Conservation (phyloP, 2,888 invertebrate species). For the Volucella zonaria region DNA sequence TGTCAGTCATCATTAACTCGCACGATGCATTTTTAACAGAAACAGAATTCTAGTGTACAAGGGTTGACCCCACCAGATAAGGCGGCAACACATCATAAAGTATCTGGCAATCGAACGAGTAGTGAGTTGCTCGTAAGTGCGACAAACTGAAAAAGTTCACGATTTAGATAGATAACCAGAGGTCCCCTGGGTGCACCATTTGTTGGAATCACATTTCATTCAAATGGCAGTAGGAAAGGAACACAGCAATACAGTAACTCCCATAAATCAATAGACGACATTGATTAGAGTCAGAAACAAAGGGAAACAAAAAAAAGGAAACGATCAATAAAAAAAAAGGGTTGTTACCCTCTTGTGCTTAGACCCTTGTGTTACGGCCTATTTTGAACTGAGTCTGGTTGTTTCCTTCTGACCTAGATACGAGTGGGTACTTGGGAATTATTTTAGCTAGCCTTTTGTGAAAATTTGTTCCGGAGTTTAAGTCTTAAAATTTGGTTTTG, state of each 20-base stretch:
- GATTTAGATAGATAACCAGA: conserved; percentile 56
- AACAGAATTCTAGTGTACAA: conserved; percentile 4
- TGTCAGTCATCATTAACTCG: conserved; percentile 69
- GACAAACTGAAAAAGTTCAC: conserved; percentile 46
- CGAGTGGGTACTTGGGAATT: conserved; percentile 1
- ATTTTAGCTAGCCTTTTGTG: conserved; percentile 21
- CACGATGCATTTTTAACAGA: conserved; percentile 53
- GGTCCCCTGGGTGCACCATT: conserved; percentile 39
- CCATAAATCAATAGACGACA: conserved; percentile 66
- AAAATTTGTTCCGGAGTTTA: conserved; percentile 21
- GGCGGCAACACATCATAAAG: conserved; percentile 2
- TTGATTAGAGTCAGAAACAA: conserved; percentile 61
- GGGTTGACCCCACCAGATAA: conserved; percentile 63
- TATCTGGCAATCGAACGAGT: neutral
- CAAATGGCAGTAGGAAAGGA: conserved; percentile 9
- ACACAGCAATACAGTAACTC: conserved; percentile 24
- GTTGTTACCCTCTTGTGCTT: conserved; percentile 31
- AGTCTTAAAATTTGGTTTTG: conserved; percentile 14
- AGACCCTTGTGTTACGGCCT: conserved; percentile 10
- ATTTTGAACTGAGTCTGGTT: conserved; percentile 19
- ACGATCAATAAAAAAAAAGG: conserved; percentile 28
- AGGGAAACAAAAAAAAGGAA: neutral
- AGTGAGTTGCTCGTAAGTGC: conserved; percentile 20
- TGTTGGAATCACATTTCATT: conserved; percentile 41
- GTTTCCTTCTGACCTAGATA: conserved; percentile 66